Evolutionary conservation across 2,888 invertebrate genomes (phyloP), one percentile per base, ranked within the genome.

Genomic region (Athetis lepigone): DNA sequence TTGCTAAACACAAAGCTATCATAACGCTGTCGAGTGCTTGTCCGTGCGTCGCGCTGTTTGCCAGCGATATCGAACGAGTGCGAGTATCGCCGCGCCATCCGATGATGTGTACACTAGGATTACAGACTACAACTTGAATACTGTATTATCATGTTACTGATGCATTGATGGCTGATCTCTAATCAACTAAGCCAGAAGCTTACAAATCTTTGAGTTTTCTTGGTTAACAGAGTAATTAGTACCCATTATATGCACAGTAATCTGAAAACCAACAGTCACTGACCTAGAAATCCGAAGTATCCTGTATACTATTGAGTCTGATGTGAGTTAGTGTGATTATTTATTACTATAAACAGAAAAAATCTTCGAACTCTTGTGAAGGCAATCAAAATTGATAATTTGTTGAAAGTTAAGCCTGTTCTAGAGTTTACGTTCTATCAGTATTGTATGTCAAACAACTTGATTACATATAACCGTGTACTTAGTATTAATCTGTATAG

Each of bases 1-100:
- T 79, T 67, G 74, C 62, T 63, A 58, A 76, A 63, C 69, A 74
- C 74, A 74, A 62, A 70, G 64, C 76, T 76, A 79, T 70, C 74
- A 79, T 70, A 71, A 65, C 61, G 46, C 45, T 51, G 60, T 55
- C 49, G 57, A 68, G 71, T 71, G 70, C 69, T 69, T 36, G 58
- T 42, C 37, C 52, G 45, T 43, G 58, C 55, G 40, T 19, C 36
- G 25, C 40, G 21, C 37, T 60, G 57, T 60, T 60, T 70, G 54
- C 27, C 33, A 19, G 49, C 39, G 21, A 42, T 54, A 33, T 21
- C 13, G 25, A 7, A 25, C 33, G 39, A 49, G n/a, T 8, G 29
- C 33, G 39, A 49, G n/a, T n/a, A n/a, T n/a, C 18, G 7, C 18
- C 11, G 8, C 6, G 40, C 51, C 18, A 40, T 51, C n/a, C n/a